phyloP scores from a whole-genome alignment of 2,113 vertebrate species.

The Otolemur garnettii region DNA sequence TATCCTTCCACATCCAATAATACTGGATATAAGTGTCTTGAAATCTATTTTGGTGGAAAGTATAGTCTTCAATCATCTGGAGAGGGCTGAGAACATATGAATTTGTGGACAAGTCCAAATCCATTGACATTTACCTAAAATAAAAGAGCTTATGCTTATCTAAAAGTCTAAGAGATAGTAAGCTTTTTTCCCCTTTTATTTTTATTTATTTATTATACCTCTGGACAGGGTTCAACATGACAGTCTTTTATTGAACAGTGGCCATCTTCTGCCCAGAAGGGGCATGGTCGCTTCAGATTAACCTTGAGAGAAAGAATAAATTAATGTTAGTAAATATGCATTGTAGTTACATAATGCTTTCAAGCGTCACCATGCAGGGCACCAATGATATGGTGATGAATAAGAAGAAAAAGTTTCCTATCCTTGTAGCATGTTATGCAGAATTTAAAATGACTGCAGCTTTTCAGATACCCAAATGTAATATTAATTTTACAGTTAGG shows the following conservation, averaged over 20 bases:
- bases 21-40: background rate
- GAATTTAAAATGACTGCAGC: background rate
- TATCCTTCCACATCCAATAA: background rate
- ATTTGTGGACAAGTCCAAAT: background rate
- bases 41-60: background rate
- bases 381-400: too few species aligned
- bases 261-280: slow-evolving; percentile 96
- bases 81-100: background rate
- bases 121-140: slow-evolving; percentile 25
- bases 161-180: background rate
- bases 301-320: slow-evolving; percentile 88
- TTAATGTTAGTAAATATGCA: background rate
- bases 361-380: background rate
- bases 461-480: background rate
- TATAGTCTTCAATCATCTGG: background rate
- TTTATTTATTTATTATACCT: slow-evolving; percentile 89
- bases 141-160: background rate
- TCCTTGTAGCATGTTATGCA: background rate
- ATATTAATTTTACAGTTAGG: background rate
- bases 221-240: slow-evolving; percentile 97
- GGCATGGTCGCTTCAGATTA: slow-evolving; percentile 96
- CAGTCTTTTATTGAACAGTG: slow-evolving; percentile 98
- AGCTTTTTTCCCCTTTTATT: background rate
- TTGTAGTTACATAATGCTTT: background rate
- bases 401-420: background rate